Percentiles rank a stretch among this genome's conserved stretches.
Evolutionary conservation across 2,888 invertebrate genomes (phyloP).

Genomic region (Sialis lutaria): DNA sequence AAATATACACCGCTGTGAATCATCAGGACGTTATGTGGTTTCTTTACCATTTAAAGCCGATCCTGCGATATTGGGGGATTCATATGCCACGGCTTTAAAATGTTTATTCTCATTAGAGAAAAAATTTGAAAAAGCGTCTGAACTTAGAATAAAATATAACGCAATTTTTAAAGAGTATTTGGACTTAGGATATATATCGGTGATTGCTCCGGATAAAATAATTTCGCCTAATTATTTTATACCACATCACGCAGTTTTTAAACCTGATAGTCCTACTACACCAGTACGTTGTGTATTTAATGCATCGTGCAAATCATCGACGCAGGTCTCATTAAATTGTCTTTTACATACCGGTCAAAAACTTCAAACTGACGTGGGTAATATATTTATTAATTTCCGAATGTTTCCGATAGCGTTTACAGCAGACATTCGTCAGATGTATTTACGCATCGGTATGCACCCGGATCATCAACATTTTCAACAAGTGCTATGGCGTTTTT

Average conservation of each 20-base stretch:
- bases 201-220: neutral
- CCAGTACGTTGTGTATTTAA: neutral
- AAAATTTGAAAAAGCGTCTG: neutral
- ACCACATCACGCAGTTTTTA: too few relatives aligned
- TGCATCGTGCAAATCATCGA: neutral
- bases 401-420: constrained; percentile 1
- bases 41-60: too few relatives aligned
- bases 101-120: too few relatives aligned
- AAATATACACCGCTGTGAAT: too few relatives aligned
- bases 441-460: constrained; percentile 3
- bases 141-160: neutral
- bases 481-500: too few relatives aligned
- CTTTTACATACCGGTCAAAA: neutral
- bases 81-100: too few relatives aligned
- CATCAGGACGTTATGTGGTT: too few relatives aligned
- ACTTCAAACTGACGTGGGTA: neutral
- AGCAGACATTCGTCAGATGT: too few relatives aligned
- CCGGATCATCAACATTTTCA: too few relatives aligned
- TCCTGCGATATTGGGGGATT: too few relatives aligned
- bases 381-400: constrained; percentile 1
- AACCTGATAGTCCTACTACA: neutral
- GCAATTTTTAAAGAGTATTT: neutral
- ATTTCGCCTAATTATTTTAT: constrained; percentile 1
- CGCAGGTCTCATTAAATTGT: neutral
- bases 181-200: neutral